Percentiles rank a stretch among this genome's conserved stretches.
phyloP scores from a whole-genome alignment of 2,797 vertebrate species.

The Urosaurus nigricauda region DNA sequence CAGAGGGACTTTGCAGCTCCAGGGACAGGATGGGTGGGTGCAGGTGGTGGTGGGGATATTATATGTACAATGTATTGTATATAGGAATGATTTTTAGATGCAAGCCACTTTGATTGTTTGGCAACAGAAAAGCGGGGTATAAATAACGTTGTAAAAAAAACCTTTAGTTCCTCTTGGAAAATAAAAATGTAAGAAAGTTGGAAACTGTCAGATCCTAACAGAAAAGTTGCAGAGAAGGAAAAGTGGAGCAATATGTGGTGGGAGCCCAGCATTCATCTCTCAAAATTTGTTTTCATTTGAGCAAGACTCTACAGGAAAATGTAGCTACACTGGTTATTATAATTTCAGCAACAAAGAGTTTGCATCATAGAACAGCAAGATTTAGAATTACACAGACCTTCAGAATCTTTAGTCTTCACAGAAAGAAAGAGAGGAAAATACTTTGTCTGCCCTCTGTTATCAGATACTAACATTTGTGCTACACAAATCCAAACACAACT shows the following conservation, averaged over 20 bases:
- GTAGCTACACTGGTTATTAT: slow-evolving; percentile 67
- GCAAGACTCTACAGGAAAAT: slow-evolving; percentile 70
- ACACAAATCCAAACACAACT: slow-evolving; percentile 79
- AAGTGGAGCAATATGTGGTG: slow-evolving; percentile 63
- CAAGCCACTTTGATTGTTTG: too few relatives aligned
- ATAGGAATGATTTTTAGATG: too few relatives aligned
- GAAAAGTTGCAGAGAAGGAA: slow-evolving; percentile 60
- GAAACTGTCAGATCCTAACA: background rate
- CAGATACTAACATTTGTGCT: slow-evolving; percentile 72
- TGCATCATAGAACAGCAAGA: slow-evolving; percentile 50
- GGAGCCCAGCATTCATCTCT: slow-evolving; percentile 48
- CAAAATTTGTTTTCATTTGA: slow-evolving; percentile 51
- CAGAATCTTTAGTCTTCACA: slow-evolving; percentile 39
- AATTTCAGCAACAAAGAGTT: slow-evolving; percentile 26
- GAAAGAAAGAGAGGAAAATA: slow-evolving; percentile 58
- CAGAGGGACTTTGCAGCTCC: too few relatives aligned
- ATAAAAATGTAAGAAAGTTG: background rate
- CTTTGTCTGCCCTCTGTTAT: slow-evolving; percentile 81
- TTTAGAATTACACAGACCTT: slow-evolving; percentile 35
- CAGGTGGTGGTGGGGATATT: too few relatives aligned
- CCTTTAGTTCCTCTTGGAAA: background rate
- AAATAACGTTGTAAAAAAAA: too few relatives aligned
- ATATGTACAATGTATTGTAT: too few relatives aligned
- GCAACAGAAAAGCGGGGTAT: too few relatives aligned
- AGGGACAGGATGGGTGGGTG: too few relatives aligned